phyloP scores from a whole-genome alignment of 2,113 vertebrate genomes.

The Pelecanoides urinatrix region DNA sequence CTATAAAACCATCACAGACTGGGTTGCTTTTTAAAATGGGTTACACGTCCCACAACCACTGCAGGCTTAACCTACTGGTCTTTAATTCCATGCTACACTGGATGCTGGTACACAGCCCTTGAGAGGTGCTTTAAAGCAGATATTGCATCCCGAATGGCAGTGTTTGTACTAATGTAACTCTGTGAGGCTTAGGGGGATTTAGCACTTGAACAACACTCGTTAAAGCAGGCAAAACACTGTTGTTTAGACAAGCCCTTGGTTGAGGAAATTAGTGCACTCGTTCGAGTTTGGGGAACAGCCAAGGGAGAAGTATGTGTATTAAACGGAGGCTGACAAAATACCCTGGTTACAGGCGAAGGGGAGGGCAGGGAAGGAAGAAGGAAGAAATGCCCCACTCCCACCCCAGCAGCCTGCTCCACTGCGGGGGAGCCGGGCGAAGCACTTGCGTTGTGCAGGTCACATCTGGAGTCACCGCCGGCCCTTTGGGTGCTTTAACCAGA shows the following conservation, averaged over 20 bases:
- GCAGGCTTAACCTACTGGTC: background rate
- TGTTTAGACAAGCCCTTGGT: constrained; percentile 31
- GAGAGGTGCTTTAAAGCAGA: background rate
- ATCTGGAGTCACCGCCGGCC: background rate
- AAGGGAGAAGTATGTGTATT: background rate
- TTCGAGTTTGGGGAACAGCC: background rate
- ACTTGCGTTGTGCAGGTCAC: background rate
- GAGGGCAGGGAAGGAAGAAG: background rate
- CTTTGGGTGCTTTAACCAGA: background rate
- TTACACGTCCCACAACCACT: background rate
- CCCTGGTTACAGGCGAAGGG: background rate
- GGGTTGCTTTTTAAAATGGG: background rate
- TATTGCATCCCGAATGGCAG: background rate
- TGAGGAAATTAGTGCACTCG: background rate
- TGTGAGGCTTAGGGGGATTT: background rate
- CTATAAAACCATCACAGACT: background rate
- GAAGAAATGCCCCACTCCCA: background rate
- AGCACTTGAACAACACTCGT: background rate
- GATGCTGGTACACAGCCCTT: background rate
- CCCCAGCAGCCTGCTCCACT: background rate
- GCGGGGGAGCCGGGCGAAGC: background rate
- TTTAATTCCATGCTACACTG: background rate
- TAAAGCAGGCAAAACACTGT: background rate
- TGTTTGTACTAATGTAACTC: background rate
- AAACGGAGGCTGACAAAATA: background rate